Evolutionary conservation across 2,888 invertebrate genomes (phyloP).

Genomic region (Papilio protenor): DNA sequence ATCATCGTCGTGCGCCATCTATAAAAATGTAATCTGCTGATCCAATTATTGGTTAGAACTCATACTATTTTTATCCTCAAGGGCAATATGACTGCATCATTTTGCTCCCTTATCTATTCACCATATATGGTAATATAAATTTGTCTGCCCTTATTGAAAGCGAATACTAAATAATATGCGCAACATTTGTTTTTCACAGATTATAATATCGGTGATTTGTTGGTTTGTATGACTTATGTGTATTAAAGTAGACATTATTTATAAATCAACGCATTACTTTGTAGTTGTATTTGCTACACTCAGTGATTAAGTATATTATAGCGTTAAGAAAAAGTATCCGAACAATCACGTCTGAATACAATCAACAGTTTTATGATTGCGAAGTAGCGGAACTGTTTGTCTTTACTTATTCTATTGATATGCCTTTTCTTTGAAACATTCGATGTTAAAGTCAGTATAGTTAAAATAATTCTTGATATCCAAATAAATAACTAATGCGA

Average conservation of each 20-base stretch:
- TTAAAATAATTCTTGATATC: not conserved
- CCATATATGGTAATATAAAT: not conserved
- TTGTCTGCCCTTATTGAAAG: not conserved
- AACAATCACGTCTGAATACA: not conserved
- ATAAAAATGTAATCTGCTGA: constrained; percentile 23
- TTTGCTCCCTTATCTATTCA: not conserved
- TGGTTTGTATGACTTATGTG: not conserved
- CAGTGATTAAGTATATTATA: not conserved
- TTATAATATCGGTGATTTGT: not conserved
- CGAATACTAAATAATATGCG: not conserved
- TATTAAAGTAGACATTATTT: not conserved
- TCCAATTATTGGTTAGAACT: constrained; percentile 23
- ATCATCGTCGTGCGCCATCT: constrained; percentile 5
- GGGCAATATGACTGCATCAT: constrained; percentile 13
- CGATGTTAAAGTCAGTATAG: not conserved
- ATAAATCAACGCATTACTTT: not conserved
- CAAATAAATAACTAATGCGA: not conserved
- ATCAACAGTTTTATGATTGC: not conserved
- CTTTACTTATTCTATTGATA: not conserved
- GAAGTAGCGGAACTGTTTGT: not conserved
- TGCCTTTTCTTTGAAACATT: not conserved
- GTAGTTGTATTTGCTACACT: not conserved
- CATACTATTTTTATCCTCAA: constrained; percentile 15
- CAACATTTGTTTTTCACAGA: not conserved
- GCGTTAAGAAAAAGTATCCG: not conserved